Evolutionary conservation across 2,113 vertebrate species (phyloP), one percentile per base, ranked within the genome.

Genomic region (Scophthalmus maximus): DNA sequence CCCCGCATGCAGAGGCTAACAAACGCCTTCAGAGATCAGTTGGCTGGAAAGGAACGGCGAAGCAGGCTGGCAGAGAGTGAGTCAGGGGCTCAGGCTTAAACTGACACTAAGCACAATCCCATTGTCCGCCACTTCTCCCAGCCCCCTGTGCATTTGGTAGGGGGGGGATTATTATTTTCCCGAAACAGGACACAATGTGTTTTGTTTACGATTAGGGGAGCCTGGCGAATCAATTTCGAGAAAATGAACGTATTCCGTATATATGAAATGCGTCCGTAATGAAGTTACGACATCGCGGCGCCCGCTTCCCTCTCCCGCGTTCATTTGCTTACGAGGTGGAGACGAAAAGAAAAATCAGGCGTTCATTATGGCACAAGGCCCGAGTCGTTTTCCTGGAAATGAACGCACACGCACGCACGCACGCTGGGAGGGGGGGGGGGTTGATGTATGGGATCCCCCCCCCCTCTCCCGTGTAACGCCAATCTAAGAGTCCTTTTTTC

Each of bases 401-500:
- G 84, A 91, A 89, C 77, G 79, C 76, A 85, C 84, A 77, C 81
- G n/a, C n/a, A n/a, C n/a, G n/a, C n/a, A n/a, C n/a, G n/a, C n/a
- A n/a, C n/a, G n/a, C n/a, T n/a, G n/a, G n/a, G n/a, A n/a, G n/a
- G n/a, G n/a, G n/a, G n/a, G 77, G 38, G 57, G 76, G 60, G 80
- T 80, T 88, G 83, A 91, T 91, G 65, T 83, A 88, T 91, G 82
- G 77, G 58, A 77, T 77, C 69, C 68, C 56, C 50, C 87, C 78
- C 69, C 68, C 56, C 50, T 87, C 78, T 85, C 82, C 82, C 88
- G 85, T 87, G 85, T 89, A 91, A 91, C 67, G 50, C 85, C 84
- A 85, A 87, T 90, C 80, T 80, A 84, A 90, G 83, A 80, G 90
- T 89, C 89, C 77, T 88, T 90, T 89, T 83, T 86, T n/a, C n/a